Conservation (phyloP, 1,140 invertebrate genomes). For the Drosophila persimilis region DNA sequence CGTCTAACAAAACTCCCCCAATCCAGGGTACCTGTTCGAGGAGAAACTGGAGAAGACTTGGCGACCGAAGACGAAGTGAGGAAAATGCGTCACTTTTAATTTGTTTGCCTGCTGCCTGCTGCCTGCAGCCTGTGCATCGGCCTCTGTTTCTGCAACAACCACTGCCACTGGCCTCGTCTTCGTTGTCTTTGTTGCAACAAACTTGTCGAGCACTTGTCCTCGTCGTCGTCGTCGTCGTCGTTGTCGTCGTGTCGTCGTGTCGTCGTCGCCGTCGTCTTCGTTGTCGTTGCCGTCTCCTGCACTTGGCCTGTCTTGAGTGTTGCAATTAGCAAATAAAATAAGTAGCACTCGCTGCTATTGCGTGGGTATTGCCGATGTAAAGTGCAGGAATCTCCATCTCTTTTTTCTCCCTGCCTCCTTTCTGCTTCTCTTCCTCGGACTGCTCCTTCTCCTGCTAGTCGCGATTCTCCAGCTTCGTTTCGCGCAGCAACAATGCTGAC, state of each 20-base stretch:
- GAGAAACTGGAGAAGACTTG: slow-evolving; percentile 1
- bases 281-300: slow-evolving; percentile 30
- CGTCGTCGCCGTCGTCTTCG: slow-evolving; percentile 4
- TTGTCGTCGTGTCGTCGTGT: slow-evolving; percentile 19
- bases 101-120: slow-evolving; percentile 60
- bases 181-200: slow-evolving; percentile 31
- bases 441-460: too few relatives aligned
- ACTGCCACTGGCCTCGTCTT: slow-evolving; percentile 23
- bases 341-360: slow-evolving; percentile 52
- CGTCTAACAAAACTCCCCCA: too few relatives aligned
- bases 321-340: slow-evolving; percentile 82
- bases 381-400: slow-evolving; percentile 34
- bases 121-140: slow-evolving; percentile 21
- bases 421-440: too few relatives aligned
- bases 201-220: slow-evolving; percentile 70
- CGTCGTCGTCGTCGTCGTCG: slow-evolving; percentile 11
- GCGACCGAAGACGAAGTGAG: slow-evolving; percentile 23
- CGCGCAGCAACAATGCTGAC: slow-evolving; percentile 50
- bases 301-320: slow-evolving; percentile 64
- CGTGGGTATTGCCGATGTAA: slow-evolving; percentile 44
- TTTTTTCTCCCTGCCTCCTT: background rate
- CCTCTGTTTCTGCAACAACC: slow-evolving; percentile 11
- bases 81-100: slow-evolving; percentile 74
- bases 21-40: too few relatives aligned
- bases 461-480: too few relatives aligned